Evolutionary conservation across 2,888 invertebrate genomes (phyloP).

Genomic region (Doris montereyensis): DNA sequence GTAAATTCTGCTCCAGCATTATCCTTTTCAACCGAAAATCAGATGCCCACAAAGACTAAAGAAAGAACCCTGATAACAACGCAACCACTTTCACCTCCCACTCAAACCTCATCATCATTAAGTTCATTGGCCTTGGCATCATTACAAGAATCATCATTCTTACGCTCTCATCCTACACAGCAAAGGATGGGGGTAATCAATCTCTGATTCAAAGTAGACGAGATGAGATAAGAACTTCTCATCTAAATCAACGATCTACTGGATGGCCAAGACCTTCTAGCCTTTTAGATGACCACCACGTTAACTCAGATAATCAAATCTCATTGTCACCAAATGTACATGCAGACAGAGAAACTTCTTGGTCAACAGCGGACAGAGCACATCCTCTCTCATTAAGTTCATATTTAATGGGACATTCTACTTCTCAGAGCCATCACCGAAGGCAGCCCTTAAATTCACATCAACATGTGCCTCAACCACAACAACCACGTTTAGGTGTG

Average conservation of each 20-base stretch:
- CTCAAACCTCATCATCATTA: too few species aligned
- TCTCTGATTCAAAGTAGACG: conserved; percentile 31
- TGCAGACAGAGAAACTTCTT: not conserved
- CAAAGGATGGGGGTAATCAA: too few species aligned
- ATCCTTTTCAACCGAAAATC: too few species aligned
- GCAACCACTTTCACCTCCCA: not conserved
- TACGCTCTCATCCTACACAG: too few species aligned
- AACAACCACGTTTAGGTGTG: conserved; percentile 29
- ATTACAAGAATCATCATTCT: too few species aligned
- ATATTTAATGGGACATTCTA: conserved; percentile 12
- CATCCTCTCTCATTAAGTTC: conserved; percentile 6
- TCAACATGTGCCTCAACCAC: conserved; percentile 33
- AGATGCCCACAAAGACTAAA: too few species aligned
- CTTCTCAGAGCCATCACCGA: conserved; percentile 6
- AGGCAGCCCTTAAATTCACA: conserved; percentile 30
- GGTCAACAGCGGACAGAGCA: not conserved
- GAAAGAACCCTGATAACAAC: not conserved
- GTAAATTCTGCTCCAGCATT: too few species aligned
- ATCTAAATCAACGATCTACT: not conserved
- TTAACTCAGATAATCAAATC: too few species aligned
- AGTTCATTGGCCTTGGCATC: too few species aligned
- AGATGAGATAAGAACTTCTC: conserved; percentile 31
- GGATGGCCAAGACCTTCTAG: too few species aligned
- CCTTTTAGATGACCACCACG: too few species aligned
- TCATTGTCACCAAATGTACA: not conserved